Evolutionary conservation across 2,888 invertebrate species (phyloP), one percentile per base, ranked within the genome.

Genomic region (Octodonta nipae): DNA sequence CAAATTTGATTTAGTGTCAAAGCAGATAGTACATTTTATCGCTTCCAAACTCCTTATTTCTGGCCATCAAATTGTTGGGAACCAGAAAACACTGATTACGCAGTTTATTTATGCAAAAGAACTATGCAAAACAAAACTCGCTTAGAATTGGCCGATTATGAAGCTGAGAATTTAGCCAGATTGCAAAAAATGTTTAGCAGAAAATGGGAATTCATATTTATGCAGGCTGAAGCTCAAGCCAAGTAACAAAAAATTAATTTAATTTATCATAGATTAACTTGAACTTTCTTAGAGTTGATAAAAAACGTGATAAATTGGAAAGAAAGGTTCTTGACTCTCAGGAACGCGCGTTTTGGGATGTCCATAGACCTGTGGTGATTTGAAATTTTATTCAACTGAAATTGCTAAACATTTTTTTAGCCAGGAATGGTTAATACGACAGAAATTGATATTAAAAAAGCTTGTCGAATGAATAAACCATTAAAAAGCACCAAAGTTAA

Each of bases 41-140:
- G 83, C 64, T 83, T 83, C 63, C 85, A 98, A 75, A 98, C 96
- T 12, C 98, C 96, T 12, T 98, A 96, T 60, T 96, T 96, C 64
- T 98, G 98, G 98, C 96, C 96, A 8, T 95, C 93, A 1, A 93
- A 95, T 58, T 92, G 89, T 58, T 92, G 91, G 89, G 95, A 98
- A 61, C 96, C 96, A 0, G 98, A 98, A 63, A 98, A 96, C 54
- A 96, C 95, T 2, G 98, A 99, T 60, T 98, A 98, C 65, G 96
- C 98, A 40, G 96, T 98, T 10, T 98, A 98, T 64, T 71, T 98
- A 33, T 98, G 96, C 69, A 98, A 98, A 65, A 73, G 98, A 25
- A 96, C 96, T 11, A 96, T 99, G 96, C 96, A 98, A 69, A 96
- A 98, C 66, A 98, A 98, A 58, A 92, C 96, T 1, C 75, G 96